Conservation (phyloP, 2,888 invertebrate genomes). For the Gymnosoma rotundatum region DNA sequence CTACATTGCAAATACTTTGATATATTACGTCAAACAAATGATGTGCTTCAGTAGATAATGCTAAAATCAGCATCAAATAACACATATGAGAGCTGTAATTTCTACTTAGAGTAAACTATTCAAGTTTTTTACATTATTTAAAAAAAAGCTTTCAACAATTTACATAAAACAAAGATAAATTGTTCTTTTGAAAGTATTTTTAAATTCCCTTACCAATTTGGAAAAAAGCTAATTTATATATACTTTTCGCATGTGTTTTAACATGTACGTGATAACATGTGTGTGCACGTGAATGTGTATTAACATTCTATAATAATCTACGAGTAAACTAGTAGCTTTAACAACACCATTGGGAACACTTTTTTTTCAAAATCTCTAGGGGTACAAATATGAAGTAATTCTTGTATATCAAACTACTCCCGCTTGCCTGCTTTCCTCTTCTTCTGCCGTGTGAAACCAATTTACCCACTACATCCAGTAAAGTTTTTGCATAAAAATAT, state of each 20-base stretch:
- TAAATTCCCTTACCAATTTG: slow-evolving; percentile 13
- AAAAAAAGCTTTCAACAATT: not conserved
- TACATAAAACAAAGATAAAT: not conserved
- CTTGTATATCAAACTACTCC: slow-evolving; percentile 5
- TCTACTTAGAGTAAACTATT: not conserved
- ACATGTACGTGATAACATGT: not conserved
- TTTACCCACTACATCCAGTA: not conserved
- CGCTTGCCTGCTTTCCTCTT: not conserved
- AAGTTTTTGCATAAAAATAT: not conserved
- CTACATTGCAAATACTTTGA: too few relatives aligned
- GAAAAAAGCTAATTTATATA: not conserved
- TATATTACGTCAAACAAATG: too few relatives aligned
- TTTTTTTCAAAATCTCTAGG: slow-evolving; percentile 43
- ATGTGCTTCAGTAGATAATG: too few relatives aligned
- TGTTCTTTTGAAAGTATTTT: slow-evolving; percentile 8
- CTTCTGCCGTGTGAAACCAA: not conserved
- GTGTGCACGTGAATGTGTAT: not conserved
- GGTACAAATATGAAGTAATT: slow-evolving; percentile 36
- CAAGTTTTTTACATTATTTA: too few relatives aligned
- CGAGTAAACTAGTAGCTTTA: slow-evolving; percentile 41
- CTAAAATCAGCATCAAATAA: too few relatives aligned
- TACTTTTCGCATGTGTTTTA: not conserved
- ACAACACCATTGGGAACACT: slow-evolving; percentile 61
- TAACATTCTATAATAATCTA: slow-evolving; percentile 7
- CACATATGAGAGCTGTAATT: too few relatives aligned